Evolutionary conservation across 2,113 vertebrate species (phyloP).

Genomic region (Dissostichus mawsoni): DNA sequence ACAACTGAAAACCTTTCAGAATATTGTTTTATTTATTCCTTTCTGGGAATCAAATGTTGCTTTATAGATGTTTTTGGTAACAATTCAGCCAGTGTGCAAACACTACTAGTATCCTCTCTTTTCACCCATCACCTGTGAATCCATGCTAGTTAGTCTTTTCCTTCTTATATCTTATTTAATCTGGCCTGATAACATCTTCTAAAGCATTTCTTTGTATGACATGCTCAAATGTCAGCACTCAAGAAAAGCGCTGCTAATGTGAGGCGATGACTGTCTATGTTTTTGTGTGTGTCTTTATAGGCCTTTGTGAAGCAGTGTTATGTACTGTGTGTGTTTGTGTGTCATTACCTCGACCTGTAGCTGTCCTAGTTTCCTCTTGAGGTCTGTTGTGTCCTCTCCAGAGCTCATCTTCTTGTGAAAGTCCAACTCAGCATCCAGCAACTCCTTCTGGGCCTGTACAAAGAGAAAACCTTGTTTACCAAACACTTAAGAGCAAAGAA

Average conservation of each 20-base stretch:
- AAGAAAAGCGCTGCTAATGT: conserved; percentile 25
- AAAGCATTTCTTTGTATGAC: conserved; percentile 35
- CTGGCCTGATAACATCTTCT: conserved; percentile 28
- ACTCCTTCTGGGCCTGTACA: conserved; percentile 93
- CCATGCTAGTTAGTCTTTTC: too few species aligned
- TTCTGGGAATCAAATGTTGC: background rate
- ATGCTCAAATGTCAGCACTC: conserved; percentile 9
- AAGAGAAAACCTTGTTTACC: background rate
- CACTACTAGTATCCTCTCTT: background rate
- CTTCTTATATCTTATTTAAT: background rate
- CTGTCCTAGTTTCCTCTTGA: conserved; percentile 93
- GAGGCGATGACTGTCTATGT: background rate
- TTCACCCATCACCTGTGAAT: too few species aligned
- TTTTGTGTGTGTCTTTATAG: background rate
- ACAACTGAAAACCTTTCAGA: too few species aligned
- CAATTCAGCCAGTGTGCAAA: background rate
- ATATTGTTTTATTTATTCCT: too few species aligned
- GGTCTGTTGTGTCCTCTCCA: conserved; percentile 97
- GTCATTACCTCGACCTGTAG: conserved; percentile 92
- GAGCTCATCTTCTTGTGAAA: conserved; percentile 95
- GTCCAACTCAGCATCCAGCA: conserved; percentile 95
- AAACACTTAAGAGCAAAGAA: background rate
- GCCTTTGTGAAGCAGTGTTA: background rate
- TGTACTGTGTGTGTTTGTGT: background rate
- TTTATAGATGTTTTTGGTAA: background rate